Evolutionary conservation across 2,113 vertebrate species (phyloP), one percentile per base, ranked within the genome.

Genomic region (Datnioides undecimradiatus): DNA sequence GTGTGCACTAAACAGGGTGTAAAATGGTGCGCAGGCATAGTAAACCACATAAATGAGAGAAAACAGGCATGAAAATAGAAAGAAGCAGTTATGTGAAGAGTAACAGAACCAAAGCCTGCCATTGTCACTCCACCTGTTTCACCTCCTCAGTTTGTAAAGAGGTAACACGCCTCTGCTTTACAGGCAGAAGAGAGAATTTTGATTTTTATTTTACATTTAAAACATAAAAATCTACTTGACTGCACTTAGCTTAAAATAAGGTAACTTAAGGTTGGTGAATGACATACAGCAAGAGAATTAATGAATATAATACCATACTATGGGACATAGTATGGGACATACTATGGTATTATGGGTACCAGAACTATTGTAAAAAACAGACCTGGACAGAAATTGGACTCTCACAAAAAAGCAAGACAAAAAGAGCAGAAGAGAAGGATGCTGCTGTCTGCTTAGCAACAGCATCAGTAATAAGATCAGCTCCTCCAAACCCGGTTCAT

Each of bases 371-470:
- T 45, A 52, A 49, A 55, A 58, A 49, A 16, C 21, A 55, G 3
- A 25, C 12, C 31, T 27, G 8, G 27, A 34, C 21, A 8, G 25
- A 65, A 57, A 64, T 16, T 12, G 10, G 3, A 67, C 9, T 6
- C 14, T 49, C 33, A n/a, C 40, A 62, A 66, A 68, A 38, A 29
- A 46, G 54, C 16, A 36, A 34, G 4, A n/a, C n/a, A n/a, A n/a
- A 38, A 38, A 46, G 29, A 29, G 51, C n/a, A n/a, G n/a, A n/a
- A 45, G 64, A 71, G 31, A 58, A 33, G 40, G 72, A 54, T 60
- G 67, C 34, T 62, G n/a, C 58, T 23, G 34, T 75, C 82, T 80
- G 79, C 80, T 79, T 73, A 66, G 74, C 80, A 86, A 76, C 76
- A 79, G 82, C 74, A 68, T 78, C 55, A 65, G 52, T 38, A 74